A percentile compares a stretch with the other conserved stretches of the same genome.
These are phyloP conservation scores for Cerastis leucographa DNA, from an alignment of 2,888 invertebrate species.

Conservation along the genomic window DNA sequence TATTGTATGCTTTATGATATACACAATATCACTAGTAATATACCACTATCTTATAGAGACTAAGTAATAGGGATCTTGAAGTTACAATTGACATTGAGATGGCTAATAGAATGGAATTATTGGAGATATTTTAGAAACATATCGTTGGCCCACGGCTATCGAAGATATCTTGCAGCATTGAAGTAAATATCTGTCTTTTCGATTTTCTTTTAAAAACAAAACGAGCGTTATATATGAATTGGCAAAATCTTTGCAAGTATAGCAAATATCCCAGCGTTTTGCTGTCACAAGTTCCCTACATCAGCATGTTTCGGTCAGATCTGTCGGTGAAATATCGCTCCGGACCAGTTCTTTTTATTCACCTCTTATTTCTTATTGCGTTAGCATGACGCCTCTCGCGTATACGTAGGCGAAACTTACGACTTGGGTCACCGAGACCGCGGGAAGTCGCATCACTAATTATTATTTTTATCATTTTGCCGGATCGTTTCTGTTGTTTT, in stretches of 20 bases:
- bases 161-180: conserved; percentile 6
- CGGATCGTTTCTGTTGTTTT: conserved; percentile 52
- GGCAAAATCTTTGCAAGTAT: conserved; percentile 43
- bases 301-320: conserved; percentile 81
- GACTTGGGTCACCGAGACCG: conserved; percentile 71
- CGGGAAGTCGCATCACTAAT: conserved; percentile 80
- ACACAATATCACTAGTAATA: conserved; percentile 60
- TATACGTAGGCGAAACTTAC: conserved; percentile 80
- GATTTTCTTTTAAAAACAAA: conserved; percentile 30
- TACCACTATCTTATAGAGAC: conserved; percentile 38
- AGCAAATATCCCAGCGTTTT: conserved; percentile 62
- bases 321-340: conserved; percentile 79
- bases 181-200: neutral
- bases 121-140: conserved; percentile 1
- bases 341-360: conserved; percentile 77
- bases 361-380: conserved; percentile 78
- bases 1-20: conserved; percentile 67
- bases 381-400: conserved; percentile 75
- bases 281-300: conserved; percentile 71
- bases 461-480: conserved; percentile 75
- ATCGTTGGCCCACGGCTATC: neutral
- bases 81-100: conserved; percentile 34
- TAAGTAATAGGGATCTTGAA: conserved; percentile 33
- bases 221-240: neutral
- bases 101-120: conserved; percentile 13